Conservation (phyloP, 2,797 vertebrate genomes). For the Pseudomugil tenellus region DNA sequence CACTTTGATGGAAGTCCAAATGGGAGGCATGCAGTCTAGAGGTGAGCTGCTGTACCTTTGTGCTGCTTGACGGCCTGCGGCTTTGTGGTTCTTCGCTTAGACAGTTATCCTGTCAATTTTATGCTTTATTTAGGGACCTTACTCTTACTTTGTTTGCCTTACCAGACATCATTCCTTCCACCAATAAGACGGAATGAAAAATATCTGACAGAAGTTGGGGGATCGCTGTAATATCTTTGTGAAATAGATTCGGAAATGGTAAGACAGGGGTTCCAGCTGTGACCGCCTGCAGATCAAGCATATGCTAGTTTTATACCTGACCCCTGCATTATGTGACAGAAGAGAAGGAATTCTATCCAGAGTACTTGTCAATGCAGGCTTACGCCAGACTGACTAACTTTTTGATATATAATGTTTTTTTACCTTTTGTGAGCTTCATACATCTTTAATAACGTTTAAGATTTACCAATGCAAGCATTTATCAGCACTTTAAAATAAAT, state of each 20-base stretch:
- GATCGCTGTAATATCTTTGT: conserved; percentile 79
- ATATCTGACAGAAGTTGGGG: conserved; percentile 77
- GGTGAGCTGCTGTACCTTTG: conserved; percentile 75
- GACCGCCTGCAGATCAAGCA: conserved; percentile 69
- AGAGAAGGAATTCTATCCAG: conserved; percentile 37
- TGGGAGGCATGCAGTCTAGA: conserved; percentile 60
- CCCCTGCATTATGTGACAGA: conserved; percentile 52
- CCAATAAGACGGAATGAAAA: conserved; percentile 81
- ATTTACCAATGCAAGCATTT: neutral
- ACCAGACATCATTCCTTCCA: conserved; percentile 79
- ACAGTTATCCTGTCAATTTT: conserved; percentile 78
- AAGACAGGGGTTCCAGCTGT: conserved; percentile 74
- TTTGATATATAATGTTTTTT: no score
- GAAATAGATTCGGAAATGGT: conserved; percentile 76
- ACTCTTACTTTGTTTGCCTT: conserved; percentile 79
- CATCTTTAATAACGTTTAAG: neutral
- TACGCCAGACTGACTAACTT: no score
- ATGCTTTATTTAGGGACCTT: conserved; percentile 83
- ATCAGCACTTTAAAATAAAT: neutral
- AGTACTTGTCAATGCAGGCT: conserved; percentile 9
- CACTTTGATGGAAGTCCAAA: conserved; percentile 70
- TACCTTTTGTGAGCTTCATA: neutral
- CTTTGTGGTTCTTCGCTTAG: conserved; percentile 57
- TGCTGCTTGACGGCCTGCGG: conserved; percentile 35
- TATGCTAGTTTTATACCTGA: conserved; percentile 64